Conservation (phyloP, 2,113 vertebrate genomes). For the Anthoscopus minutus region DNA sequence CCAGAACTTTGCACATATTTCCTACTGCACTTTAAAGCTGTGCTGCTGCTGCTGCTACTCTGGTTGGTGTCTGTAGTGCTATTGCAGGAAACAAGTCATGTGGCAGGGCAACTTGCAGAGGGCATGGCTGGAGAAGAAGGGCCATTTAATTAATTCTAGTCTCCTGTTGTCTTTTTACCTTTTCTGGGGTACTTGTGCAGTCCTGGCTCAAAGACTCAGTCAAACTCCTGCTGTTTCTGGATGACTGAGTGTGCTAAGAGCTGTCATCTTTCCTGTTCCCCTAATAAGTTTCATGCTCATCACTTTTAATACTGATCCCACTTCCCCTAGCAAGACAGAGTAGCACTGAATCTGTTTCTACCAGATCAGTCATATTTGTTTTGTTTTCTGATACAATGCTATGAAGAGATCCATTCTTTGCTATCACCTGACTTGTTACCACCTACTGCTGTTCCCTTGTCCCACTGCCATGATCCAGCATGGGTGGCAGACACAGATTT, state of each 20-base stretch:
- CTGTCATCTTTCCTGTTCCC: not conserved
- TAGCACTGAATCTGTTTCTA: not conserved
- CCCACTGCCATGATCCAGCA: not conserved
- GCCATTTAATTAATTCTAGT: not conserved
- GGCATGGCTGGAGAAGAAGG: not conserved
- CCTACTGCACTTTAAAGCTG: slow-evolving; percentile 32
- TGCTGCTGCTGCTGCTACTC: not conserved
- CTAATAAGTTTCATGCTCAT: not conserved
- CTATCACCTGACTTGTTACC: not conserved
- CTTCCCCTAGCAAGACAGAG: not conserved
- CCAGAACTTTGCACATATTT: not conserved
- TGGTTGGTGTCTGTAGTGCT: not conserved
- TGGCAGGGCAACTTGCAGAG: not conserved
- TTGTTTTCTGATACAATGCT: not conserved
- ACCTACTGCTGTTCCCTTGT: not conserved
- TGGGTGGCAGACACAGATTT: not conserved
- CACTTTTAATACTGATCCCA: not conserved
- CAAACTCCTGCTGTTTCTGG: fast-evolving
- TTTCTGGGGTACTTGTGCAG: not conserved
- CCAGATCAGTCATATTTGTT: not conserved
- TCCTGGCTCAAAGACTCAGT: not conserved
- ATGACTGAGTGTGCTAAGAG: not conserved
- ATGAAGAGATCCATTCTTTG: not conserved
- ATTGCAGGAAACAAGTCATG: not conserved
- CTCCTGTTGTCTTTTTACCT: not conserved